Conservation (phyloP, 2,113 vertebrate species). For the Dryoscopus gambensis region DNA sequence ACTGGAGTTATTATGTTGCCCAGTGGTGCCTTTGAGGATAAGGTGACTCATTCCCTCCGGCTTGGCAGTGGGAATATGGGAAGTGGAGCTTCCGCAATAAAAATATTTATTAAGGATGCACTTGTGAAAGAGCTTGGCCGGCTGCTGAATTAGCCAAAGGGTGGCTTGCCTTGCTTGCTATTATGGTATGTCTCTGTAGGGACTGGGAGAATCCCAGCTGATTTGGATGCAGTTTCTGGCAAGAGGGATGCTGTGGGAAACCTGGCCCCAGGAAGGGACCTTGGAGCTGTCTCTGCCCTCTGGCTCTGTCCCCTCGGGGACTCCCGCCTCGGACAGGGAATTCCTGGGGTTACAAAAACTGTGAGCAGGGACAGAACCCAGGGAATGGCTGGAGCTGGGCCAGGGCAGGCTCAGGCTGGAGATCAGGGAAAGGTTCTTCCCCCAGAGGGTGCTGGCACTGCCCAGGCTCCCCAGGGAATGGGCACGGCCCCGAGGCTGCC, state of each 20-base stretch:
- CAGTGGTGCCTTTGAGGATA: not conserved
- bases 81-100: not conserved
- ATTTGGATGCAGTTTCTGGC: not conserved
- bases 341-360: not conserved
- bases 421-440: not conserved
- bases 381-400: rapidly evolving
- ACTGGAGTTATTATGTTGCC: not conserved
- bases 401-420: not conserved
- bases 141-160: not conserved
- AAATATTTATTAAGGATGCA: not conserved
- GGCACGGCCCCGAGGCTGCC: not conserved
- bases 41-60: not conserved
- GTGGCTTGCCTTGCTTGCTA: not conserved
- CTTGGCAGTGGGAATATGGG: not conserved
- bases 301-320: not conserved
- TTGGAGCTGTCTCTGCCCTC: not conserved
- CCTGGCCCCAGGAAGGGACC: not conserved
- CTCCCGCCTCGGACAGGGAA: not conserved
- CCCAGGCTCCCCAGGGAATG: not conserved
- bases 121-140: not conserved
- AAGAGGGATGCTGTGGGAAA: too few relatives aligned
- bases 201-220: not conserved
- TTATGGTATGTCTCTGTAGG: rapidly evolving
- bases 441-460: not conserved
- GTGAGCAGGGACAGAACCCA: not conserved